Percentiles rank a stretch among this genome's conserved stretches.
phyloP scores from a whole-genome alignment of 2,113 vertebrate species.

The Propithecus coquereli region DNA sequence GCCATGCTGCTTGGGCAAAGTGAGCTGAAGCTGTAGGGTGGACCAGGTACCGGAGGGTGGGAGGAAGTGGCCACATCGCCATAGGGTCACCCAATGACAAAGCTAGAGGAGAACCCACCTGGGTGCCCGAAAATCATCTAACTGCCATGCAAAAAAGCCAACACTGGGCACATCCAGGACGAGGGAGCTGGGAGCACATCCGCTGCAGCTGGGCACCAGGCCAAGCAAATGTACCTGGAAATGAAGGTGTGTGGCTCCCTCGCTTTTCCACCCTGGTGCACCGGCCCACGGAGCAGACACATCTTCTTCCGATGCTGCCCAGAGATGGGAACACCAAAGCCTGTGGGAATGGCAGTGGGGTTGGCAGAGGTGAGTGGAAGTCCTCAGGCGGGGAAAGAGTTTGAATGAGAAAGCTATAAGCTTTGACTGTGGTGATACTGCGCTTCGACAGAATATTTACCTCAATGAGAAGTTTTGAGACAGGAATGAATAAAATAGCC shows the following conservation, averaged over 20 bases:
- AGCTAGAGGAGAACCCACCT: background rate
- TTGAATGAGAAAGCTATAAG: background rate
- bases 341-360: background rate
- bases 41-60: background rate
- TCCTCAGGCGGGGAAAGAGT: background rate
- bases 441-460: background rate
- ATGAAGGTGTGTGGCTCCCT: background rate
- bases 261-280: background rate
- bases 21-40: background rate
- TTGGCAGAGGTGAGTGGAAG: background rate
- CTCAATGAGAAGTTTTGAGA: background rate
- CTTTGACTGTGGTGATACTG: background rate
- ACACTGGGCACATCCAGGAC: background rate
- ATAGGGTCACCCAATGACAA: background rate
- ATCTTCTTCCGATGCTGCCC: background rate
- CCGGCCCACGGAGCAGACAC: background rate
- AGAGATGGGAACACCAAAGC: background rate
- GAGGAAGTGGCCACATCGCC: background rate
- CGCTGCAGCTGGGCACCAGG: no score
- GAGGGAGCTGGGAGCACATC: no score
- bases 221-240: background rate
- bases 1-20: no score
- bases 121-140: background rate
- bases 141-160: background rate
- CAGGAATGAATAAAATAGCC: background rate